Base-by-base conservation (phyloP, 2,113 vertebrate genomes). In the Cyanocitta stelleri region DNA sequence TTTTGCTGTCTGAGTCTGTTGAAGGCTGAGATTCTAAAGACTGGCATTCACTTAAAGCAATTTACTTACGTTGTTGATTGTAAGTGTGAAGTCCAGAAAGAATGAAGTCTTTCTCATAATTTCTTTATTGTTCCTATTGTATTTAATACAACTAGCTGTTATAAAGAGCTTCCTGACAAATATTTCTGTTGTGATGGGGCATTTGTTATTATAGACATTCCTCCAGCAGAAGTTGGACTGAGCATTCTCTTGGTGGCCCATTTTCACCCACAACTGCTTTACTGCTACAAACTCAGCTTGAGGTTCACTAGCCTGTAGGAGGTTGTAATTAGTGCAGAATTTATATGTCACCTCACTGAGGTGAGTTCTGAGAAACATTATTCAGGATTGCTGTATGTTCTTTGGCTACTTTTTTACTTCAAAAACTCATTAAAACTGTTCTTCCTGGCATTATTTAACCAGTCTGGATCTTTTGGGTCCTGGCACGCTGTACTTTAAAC, bases 101-200 rank as follows among this genome's bases (percentile, higher is more conserved):
- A 87, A 52, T 2, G 0, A 66, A 84, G 19, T 41, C 24, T 68
- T 62, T 79, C 71, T 89, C 52, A 41, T 5, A 37, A 15, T 41
- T 84, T 21, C 55, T 52, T 74, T 49, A 16, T 33, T 75, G 54
- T 58, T 86, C 51, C 68, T 55, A 74, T 71, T 74, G 72, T 86
- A 74, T 59, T 77, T 81, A 84, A 63, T 39, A 35, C 16, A 62
- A 63, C 32, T 19, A 54, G 55, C 37, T 87, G 52, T 49, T 78
- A 41, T 56, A 87, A 92, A 85, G 48, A 93, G 11, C 80, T 92
- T 97, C 93, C 86, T 92, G 84, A 89, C 54, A 95, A 95, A 95
- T 78, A 94, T 78, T 97, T 81, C 84, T 94, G 67, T 84, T 94
- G 80, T 66, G 83, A 83, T 88, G 76, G 27, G 33, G 33, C 39